Conservation (phyloP, 2,113 vertebrate species). For the Cebidichthys violaceus region DNA sequence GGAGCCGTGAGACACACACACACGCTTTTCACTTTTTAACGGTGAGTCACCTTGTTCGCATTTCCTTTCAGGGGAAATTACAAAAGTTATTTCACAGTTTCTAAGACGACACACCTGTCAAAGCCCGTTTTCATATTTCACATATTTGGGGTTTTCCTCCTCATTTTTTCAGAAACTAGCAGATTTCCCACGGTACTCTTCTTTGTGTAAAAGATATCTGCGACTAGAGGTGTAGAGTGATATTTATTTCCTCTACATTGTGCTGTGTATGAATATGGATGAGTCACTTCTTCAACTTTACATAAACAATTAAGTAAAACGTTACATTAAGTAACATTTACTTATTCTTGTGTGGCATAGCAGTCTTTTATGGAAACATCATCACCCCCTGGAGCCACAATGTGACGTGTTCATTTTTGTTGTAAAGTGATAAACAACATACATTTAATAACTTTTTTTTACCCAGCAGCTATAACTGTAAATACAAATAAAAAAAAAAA, state of each 20-base stretch:
- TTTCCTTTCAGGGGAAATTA: slow-evolving; percentile 18
- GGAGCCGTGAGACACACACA: background rate
- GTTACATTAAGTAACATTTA: background rate
- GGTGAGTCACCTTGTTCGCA: background rate
- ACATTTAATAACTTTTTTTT: no score
- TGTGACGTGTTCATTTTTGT: background rate
- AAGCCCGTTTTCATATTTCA: slow-evolving; percentile 39
- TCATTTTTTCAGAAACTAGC: background rate
- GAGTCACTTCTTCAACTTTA: background rate
- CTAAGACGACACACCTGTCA: slow-evolving; percentile 8
- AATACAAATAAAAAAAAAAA: no score
- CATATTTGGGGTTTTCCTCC: background rate
- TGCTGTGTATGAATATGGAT: background rate
- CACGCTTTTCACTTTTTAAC: background rate
- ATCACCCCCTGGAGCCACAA: background rate
- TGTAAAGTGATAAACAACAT: background rate
- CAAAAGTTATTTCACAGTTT: slow-evolving; percentile 10
- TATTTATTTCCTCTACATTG: background rate
- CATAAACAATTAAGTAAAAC: background rate
- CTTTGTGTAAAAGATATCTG: background rate
- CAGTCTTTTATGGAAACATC: background rate
- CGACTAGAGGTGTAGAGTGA: background rate
- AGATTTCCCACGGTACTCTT: background rate
- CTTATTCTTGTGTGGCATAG: no score
- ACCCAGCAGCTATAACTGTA: background rate